Evolutionary conservation across 1,140 invertebrate genomes (phyloP).

Genomic region (Eueides isabella): DNA sequence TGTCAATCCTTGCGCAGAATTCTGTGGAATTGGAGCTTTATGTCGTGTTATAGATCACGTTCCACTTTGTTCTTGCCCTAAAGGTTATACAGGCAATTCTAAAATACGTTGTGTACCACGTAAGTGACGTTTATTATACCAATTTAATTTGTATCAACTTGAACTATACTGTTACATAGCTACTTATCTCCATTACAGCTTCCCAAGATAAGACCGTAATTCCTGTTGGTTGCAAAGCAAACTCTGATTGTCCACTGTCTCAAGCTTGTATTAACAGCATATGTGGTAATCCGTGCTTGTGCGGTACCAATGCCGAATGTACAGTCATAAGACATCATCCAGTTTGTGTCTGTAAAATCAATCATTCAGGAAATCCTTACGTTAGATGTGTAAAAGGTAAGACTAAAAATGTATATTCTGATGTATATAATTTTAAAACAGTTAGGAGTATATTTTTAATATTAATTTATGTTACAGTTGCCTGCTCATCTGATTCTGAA

Average conservation of each 20-base stretch:
- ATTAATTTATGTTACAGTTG: constrained; percentile 79
- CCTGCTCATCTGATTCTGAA: constrained; percentile 91
- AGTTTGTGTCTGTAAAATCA: constrained; percentile 89
- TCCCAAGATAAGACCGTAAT: constrained; percentile 73
- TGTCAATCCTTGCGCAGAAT: constrained; percentile 89
- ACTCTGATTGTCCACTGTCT: constrained; percentile 89
- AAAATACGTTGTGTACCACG: constrained; percentile 88
- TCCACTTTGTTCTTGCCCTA: constrained; percentile 91
- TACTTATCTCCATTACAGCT: constrained; percentile 63
- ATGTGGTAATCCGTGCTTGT: constrained; percentile 92
- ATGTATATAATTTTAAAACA: constrained; percentile 20
- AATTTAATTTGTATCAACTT: not conserved
- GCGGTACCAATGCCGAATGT: constrained; percentile 91
- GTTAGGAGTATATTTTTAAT: not conserved
- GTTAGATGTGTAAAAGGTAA: constrained; percentile 89
- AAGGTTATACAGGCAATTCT: constrained; percentile 89
- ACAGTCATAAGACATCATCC: constrained; percentile 91
- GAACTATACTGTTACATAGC: not conserved
- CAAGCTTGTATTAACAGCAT: constrained; percentile 90
- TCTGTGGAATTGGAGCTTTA: constrained; percentile 89
- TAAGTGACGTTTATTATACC: constrained; percentile 80
- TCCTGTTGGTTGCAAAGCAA: constrained; percentile 88
- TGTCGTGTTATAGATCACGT: constrained; percentile 90
- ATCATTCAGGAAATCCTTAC: constrained; percentile 92
- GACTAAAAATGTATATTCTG: constrained; percentile 23